Evolutionary conservation across 2,797 vertebrate genomes (phyloP), one percentile per base, ranked within the genome.

Genomic region (Aldrovandia affinis): DNA sequence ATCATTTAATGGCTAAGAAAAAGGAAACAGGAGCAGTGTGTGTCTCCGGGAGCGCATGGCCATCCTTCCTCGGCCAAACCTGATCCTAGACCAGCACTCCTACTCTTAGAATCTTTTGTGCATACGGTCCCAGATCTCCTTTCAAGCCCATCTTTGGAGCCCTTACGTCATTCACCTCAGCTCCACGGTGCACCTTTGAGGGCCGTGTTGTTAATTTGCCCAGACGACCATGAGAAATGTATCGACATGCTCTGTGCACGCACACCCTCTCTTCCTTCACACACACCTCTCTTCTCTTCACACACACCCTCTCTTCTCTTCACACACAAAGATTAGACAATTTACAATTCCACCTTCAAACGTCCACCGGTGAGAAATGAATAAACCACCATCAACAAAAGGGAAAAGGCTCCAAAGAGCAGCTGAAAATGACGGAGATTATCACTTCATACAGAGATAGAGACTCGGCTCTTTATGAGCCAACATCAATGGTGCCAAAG

Each of bases 231-330:
- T 61, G 50, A 54, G 78, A 78, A 78, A 78, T 78, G 81, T 82
- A 82, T 55, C 39, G 81, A 78, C 70, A 28, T 83, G 82, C 52
- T 61, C 22, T 78, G 70, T 78, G 73, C 82, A 68, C 39, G 63
- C 22, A 50, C n/a, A n/a, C n/a, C n/a, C n/a, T n/a, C n/a, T n/a
- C n/a, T n/a, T n/a, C n/a, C n/a, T n/a, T n/a, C n/a, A n/a, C n/a
- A n/a, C n/a, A n/a, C n/a, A n/a, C n/a, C 47, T 54, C n/a, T 78
- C 52, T 78, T 22, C 63, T 83, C 73, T 78, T 57, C 82, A 83
- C 70, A 83, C 14, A 33, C 44, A 82, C n/a, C n/a, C 47, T 54
- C n/a, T 78, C 52, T 78, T 22, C 63, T 83, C 73, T 78, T 57
- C 82, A 83, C 70, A 83, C 14, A 33, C 44, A 82, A 82, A 54